Evolutionary conservation across 37 sponge, comb jelly and placozoan species (phyloP), one percentile per base, ranked within the genome.

Genomic region (Beroe ovata): DNA sequence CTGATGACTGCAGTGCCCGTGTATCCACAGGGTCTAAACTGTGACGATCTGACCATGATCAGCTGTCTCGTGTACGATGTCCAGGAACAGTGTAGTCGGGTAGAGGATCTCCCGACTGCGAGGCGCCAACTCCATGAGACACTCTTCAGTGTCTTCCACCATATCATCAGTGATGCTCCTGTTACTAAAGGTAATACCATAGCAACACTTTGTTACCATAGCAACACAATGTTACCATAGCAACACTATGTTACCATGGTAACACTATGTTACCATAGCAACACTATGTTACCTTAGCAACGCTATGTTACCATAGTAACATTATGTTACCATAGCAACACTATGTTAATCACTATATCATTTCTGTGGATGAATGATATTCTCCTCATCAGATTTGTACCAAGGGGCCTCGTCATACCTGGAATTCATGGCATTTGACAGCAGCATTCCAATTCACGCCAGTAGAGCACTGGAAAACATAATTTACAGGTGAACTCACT

Each of bases 131-230:
- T 77, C 8, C 36, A 77, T 4, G 84, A 77, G 47, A 77, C 84
- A 40, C 54, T 77, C 28, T 77, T 77, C 54, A 42, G 84, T 39
- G 84, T 77, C 8, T 77, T 77, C 33, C 84, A 77, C 23, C 84
- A 77, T 42, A 36, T 77, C 4, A 77, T 77, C 84, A 77, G 84
- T 25, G 84, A 77, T 30, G 84, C 84, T 0, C 84, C 84, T 40
- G 84, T 77, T 19, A 77, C 84, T n/a, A 77, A 77, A 77, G 84
- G 84, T 77, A 19, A n/a, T n/a, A n/a, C n/a, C n/a, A n/a, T n/a
- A n/a, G n/a, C n/a, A n/a, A n/a, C n/a, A n/a, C n/a, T n/a, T n/a
- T n/a, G n/a, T n/a, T n/a, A n/a, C n/a, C n/a, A n/a, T n/a, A n/a
- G n/a, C n/a, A n/a, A n/a, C n/a, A n/a, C n/a, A n/a, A n/a, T n/a